Conservation (phyloP, 2,113 vertebrate species). For the Scalopus aquaticus region DNA sequence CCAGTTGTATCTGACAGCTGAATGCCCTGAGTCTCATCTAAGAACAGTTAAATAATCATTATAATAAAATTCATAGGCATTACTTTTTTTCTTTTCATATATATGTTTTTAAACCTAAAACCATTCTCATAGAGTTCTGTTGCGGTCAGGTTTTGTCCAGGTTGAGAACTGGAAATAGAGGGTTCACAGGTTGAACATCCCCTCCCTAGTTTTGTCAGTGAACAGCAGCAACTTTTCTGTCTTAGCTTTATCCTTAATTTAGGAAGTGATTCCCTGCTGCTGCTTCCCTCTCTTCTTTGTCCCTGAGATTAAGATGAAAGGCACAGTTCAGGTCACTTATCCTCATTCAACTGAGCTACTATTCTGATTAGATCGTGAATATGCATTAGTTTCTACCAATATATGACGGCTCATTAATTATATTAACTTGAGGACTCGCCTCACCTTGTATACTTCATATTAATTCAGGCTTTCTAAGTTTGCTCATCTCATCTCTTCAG, state of each 20-base stretch:
- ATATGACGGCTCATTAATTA: background rate
- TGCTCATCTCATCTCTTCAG: background rate
- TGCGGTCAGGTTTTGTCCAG: background rate
- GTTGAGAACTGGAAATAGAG: background rate
- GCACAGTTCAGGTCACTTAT: slow-evolving; percentile 20
- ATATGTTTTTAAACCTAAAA: background rate
- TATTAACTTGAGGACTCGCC: background rate
- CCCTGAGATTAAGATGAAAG: slow-evolving; percentile 42
- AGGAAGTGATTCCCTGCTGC: background rate
- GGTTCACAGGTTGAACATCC: background rate
- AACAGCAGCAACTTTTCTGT: background rate
- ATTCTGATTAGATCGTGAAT: background rate
- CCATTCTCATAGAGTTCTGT: background rate
- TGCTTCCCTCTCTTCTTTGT: slow-evolving; percentile 19
- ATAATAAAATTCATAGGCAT: background rate
- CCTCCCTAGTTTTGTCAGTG: background rate
- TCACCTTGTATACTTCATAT: background rate
- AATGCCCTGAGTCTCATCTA: background rate
- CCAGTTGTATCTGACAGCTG: background rate
- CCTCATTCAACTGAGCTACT: background rate
- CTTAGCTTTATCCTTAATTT: background rate
- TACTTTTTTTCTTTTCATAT: background rate
- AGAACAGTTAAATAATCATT: background rate
- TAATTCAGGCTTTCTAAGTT: background rate
- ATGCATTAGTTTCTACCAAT: slow-evolving; percentile 35